phyloP scores from a whole-genome alignment of 2,888 invertebrate genomes.

The Zhuqinia jingwanae region DNA sequence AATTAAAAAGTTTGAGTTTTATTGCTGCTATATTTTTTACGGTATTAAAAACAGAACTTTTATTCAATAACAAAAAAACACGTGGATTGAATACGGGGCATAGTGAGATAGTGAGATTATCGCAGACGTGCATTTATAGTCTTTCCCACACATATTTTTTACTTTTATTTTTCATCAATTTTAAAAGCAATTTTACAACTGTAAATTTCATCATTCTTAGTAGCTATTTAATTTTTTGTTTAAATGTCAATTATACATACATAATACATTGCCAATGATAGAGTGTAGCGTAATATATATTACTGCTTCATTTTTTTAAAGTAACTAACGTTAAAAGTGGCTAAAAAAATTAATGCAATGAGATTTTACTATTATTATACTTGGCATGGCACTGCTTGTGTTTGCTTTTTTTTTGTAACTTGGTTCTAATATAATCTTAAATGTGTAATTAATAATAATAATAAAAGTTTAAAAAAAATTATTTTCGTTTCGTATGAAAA shows the following conservation, averaged over 20 bases:
- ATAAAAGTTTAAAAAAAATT: not conserved
- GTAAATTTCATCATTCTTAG: not conserved
- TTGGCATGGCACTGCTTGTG: not conserved
- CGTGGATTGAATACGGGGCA: not conserved
- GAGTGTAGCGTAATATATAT: not conserved
- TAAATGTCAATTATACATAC: not conserved
- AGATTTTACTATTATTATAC: too few relatives aligned
- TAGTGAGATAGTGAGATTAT: not conserved
- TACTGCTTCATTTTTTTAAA: not conserved
- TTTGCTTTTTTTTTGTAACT: not conserved
- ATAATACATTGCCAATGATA: not conserved
- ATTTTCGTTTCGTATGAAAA: conserved; percentile 54
- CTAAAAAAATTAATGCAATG: too few relatives aligned
- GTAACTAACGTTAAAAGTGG: too few relatives aligned
- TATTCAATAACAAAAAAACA: not conserved
- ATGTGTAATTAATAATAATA: conserved; percentile 1
- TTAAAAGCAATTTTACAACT: not conserved
- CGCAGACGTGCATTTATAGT: not conserved
- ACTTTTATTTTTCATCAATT: not conserved
- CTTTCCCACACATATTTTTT: not conserved
- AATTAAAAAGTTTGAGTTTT: too few relatives aligned
- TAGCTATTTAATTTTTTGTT: not conserved
- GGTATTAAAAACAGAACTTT: not conserved
- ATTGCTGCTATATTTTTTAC: not conserved
- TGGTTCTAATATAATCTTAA: not conserved